Base-by-base conservation (phyloP, 2,797 vertebrate species). In the Oophaga sylvatica region DNA sequence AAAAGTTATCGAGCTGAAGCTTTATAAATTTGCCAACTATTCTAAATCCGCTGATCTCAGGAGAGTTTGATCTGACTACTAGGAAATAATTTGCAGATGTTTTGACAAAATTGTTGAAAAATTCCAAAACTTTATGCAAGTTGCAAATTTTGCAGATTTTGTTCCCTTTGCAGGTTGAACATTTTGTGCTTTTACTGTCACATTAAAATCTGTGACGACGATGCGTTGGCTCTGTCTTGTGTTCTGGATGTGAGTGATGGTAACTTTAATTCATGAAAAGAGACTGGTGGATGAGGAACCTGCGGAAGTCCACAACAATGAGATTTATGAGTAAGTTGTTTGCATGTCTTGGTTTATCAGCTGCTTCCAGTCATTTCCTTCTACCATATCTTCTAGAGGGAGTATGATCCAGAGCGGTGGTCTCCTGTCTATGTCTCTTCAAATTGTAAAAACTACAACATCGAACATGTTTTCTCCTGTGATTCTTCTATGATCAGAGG, bases 101-200 rank as follows among this genome's bases (percentile, higher is more conserved):
- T 48, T 3, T 12, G 71, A 9, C 71, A 19, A 48, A 73, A 45
- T 45, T 19, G 1, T 16, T 8, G 16, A 35, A 70, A 70, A 13
- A 68, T 29, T 26, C 67, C 7, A 68, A 35, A 73, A 12, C 11
- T 63, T 15, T 10, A 12, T 41, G 62, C 8, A 45, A 45, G 45
- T 81, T 63, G 20, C 5, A 81, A 63, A 1, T 2, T 63, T 56
- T 59, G 8, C 6, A 17, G 11, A 13, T 60, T 81, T 7, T 22
- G 19, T 80, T 63, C 35, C n/a, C 10, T 80, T 81, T 2, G 45
- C 75, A 81, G 29, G 78, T 62, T 63, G 11, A 63, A 81, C 41
- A 48, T 81, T 48, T 8, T 65, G 80, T 26, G 79, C 78, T 80
- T 80, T 80, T 80, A 62, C 56, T 35, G 57, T 79, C 56, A 79